A percentile compares a stretch with the other conserved stretches of the same genome.
These are phyloP conservation scores for Cydia pomonella DNA, from an alignment of 1,140 invertebrate genomes.

Conservation along the genomic window DNA sequence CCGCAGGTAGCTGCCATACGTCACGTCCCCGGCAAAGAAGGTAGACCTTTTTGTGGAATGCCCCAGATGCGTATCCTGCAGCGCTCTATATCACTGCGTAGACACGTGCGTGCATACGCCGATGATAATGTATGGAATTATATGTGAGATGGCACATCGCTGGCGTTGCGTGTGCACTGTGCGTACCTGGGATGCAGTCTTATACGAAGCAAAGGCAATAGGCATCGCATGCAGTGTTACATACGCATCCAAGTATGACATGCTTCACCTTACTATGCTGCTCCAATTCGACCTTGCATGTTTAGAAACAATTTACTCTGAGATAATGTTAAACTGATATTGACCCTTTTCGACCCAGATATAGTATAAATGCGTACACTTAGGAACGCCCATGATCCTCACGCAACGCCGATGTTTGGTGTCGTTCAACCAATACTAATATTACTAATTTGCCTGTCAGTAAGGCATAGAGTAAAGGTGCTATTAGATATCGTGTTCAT, in stretches of 20 bases:
- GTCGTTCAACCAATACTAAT: neutral
- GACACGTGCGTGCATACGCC: too few species aligned
- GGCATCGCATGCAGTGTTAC: too few species aligned
- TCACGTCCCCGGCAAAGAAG: too few species aligned
- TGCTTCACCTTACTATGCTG: neutral
- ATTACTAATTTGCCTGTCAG: neutral
- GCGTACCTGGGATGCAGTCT: too few species aligned
- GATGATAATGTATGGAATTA: too few species aligned
- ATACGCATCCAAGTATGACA: neutral
- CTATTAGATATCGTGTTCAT: neutral
- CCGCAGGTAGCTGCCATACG: too few species aligned
- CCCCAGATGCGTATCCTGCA: too few species aligned
- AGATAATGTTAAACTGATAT: conserved; percentile 41
- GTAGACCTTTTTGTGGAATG: too few species aligned
- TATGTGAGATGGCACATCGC: too few species aligned
- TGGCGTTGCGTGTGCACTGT: too few species aligned
- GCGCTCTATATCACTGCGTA: too few species aligned
- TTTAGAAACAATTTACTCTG: conserved; percentile 37
- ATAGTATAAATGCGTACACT: conserved; percentile 28
- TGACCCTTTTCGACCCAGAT: conserved; percentile 44
- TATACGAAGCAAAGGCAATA: too few species aligned
- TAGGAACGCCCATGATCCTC: neutral
- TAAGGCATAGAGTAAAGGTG: neutral
- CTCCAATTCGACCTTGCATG: conserved; percentile 40
- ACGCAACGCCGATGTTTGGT: neutral